Base-by-base conservation (phyloP, 2,888 invertebrate species). In the Lasioglossum vierecki region DNA sequence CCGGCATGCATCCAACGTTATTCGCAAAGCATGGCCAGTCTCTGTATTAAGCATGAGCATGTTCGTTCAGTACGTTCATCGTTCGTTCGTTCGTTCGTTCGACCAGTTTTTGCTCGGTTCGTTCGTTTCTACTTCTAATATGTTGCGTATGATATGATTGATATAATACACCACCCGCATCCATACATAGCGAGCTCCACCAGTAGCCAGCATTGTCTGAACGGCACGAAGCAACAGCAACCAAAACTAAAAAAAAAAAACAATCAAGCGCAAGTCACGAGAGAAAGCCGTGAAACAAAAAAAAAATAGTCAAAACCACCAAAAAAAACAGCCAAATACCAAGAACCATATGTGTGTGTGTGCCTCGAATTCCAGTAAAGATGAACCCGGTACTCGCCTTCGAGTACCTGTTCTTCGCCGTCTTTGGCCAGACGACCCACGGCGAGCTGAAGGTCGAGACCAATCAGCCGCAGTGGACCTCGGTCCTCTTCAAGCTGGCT, bases 371-470 rank as follows among this genome's bases (percentile, higher is more conserved):
- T 95, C 87, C 97, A 98, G 98, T 97, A 96, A 96, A 96, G 96
- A 98, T 98, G 97, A 97, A 97, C 95, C 98, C 98, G 93, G 95
- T 98, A 96, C 97, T 98, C 95, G 99, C 99, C 92, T 98, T 99
- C 96, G 99, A 99, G 96, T 97, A 98, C 96, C 97, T 99, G 94
- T 99, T 99, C 97, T 99, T 99, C 96, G 98, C 99, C 95, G 97
- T 99, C 95, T 99, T 99, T 96, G 99, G 99, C 95, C 97, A 99
- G 96, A 98, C 98, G 92, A 97, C 98, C 91, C 97, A 97, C 95
- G 97, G 97, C 95, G 98, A 98, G 96, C 96, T 98, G 94, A 97
- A 97, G 96, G 97, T 97, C 96, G 96, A 96, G 95, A 96, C 96
- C 91, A 95, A 96, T 94, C 97, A 98, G 94, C 98, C 98, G 85